Conservation (phyloP, 2,113 vertebrate species). For the Conger conger region DNA sequence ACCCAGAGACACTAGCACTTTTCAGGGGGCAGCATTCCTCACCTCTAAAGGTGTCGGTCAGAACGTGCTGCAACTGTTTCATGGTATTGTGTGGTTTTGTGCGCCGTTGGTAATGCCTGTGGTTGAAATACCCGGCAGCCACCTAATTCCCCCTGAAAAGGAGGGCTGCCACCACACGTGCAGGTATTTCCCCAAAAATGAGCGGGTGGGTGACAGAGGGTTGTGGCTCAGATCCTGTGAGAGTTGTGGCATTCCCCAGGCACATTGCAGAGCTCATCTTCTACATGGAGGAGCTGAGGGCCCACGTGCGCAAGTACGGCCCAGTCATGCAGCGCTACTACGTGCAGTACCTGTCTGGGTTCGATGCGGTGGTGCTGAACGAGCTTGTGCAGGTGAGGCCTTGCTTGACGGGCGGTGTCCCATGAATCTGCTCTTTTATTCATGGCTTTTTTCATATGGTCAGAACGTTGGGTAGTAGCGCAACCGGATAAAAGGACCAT, state of each 20-base stretch:
- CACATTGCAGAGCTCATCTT: constrained; percentile 97
- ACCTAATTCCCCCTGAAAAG: too few species aligned
- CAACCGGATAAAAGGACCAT: background rate
- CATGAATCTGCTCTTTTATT: background rate
- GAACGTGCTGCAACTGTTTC: too few species aligned
- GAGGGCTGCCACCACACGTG: background rate
- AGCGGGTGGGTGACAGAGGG: too few species aligned
- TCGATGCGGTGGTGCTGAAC: constrained; percentile 96
- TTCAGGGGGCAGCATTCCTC: background rate
- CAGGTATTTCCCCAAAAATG: background rate
- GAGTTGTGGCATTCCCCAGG: constrained; percentile 55
- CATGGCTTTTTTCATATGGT: too few species aligned
- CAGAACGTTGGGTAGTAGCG: background rate
- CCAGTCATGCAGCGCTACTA: constrained; percentile 98
- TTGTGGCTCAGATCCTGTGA: background rate
- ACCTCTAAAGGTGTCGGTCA: too few species aligned
- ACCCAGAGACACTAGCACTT: background rate
- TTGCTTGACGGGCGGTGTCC: background rate
- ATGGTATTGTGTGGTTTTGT: background rate
- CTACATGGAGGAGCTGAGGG: constrained; percentile 98
- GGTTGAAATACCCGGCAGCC: background rate
- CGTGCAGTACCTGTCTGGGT: constrained; percentile 95
- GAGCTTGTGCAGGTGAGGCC: constrained; percentile 91
- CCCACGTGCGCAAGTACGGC: constrained; percentile 92
- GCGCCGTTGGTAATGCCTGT: background rate